Conservation (phyloP, 2,888 invertebrate species). For the Cryptocheilus praepositus region DNA sequence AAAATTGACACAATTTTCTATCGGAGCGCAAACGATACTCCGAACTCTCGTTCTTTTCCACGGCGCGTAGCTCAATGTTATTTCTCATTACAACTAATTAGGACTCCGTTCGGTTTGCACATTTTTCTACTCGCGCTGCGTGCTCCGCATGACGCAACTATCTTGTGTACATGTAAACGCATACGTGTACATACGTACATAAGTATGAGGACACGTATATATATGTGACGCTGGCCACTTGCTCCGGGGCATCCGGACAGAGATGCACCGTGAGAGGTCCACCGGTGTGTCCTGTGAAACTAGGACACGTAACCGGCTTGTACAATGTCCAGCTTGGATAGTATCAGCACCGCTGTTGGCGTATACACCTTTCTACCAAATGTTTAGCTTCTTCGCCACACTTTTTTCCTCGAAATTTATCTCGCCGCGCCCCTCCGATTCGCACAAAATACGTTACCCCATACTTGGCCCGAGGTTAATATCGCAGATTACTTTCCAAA, state of each 20-base stretch:
- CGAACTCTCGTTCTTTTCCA: neutral
- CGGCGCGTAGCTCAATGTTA: conserved; percentile 27
- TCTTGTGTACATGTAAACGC: conserved; percentile 22
- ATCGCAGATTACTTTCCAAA: no score
- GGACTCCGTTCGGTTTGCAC: conserved; percentile 20
- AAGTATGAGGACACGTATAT: neutral
- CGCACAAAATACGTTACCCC: no score
- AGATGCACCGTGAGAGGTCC: conserved; percentile 50
- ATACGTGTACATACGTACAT: neutral
- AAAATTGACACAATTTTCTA: conserved; percentile 17
- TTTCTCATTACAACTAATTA: conserved; percentile 56
- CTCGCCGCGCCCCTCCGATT: no score
- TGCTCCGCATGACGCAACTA: conserved; percentile 49
- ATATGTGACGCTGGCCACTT: neutral
- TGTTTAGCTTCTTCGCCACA: no score
- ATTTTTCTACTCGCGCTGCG: conserved; percentile 43
- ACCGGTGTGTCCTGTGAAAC: conserved; percentile 41
- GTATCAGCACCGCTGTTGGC: no score
- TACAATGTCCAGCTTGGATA: no score
- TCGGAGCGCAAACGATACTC: neutral
- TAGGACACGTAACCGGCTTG: conserved; percentile 49
- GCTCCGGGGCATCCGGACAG: conserved; percentile 9
- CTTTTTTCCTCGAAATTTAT: no score
- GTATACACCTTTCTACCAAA: no score
- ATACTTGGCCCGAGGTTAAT: no score